phyloP scores from a whole-genome alignment of 1,140 invertebrate genomes.

The Bombus sibiricus region DNA sequence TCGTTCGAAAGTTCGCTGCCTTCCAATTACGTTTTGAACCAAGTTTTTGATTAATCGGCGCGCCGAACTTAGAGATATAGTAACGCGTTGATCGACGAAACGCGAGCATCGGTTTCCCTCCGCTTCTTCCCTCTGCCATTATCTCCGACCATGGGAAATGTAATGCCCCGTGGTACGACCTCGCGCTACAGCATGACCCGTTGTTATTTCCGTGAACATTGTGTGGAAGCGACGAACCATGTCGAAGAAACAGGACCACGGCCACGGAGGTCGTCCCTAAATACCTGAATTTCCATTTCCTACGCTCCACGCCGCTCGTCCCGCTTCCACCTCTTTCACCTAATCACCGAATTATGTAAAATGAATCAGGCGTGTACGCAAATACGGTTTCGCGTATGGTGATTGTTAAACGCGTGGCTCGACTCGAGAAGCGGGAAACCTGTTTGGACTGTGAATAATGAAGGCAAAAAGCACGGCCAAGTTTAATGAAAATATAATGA shows the following conservation, averaged over 20 bases:
- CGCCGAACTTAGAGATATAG: background rate
- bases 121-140: background rate
- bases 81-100: background rate
- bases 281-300: conserved; percentile 6
- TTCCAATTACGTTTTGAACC: background rate
- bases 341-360: background rate
- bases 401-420: background rate
- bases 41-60: background rate
- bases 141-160: conserved; percentile 21
- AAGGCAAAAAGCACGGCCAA: background rate
- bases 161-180: background rate
- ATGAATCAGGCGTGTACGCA: background rate
- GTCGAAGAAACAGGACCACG: background rate
- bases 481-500: conserved; percentile 25
- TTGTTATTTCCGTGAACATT: conserved; percentile 26
- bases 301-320: too few relatives aligned
- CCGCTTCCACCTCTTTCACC: background rate
- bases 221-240: conserved; percentile 14
- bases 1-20: background rate
- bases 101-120: background rate
- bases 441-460: background rate
- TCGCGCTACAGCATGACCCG: conserved; percentile 14
- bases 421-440: background rate
- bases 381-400: background rate
- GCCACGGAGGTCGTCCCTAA: background rate